These are phyloP conservation scores for Brenthis daphne DNA, from an alignment of 2,888 invertebrate species.

Conservation along the genomic window DNA sequence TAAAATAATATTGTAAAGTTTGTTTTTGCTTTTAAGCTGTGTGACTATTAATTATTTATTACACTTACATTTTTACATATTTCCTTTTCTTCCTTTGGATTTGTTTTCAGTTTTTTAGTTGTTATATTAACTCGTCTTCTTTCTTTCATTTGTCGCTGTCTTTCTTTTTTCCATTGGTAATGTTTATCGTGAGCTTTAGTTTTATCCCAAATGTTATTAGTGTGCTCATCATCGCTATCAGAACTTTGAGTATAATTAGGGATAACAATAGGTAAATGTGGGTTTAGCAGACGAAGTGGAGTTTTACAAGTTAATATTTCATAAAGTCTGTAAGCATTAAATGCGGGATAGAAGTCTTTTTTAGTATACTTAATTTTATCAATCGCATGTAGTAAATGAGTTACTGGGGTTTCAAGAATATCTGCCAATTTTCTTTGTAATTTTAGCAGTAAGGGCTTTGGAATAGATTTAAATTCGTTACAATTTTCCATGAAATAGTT, in stretches of 20 bases:
- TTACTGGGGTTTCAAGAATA: conserved; percentile 87
- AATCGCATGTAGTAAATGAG: conserved; percentile 86
- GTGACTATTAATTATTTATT: background rate
- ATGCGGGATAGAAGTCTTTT: conserved; percentile 84
- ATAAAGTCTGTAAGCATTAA: conserved; percentile 83
- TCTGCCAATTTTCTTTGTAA: conserved; percentile 86
- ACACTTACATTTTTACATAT: conserved; percentile 81
- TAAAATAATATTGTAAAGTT: too few relatives aligned
- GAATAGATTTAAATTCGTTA: conserved; percentile 88
- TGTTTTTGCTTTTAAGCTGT: too few relatives aligned
- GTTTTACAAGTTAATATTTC: conserved; percentile 82
- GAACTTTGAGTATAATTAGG: conserved; percentile 55
- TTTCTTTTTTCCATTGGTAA: conserved; percentile 66
- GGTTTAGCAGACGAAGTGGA: conserved; percentile 74
- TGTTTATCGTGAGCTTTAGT: conserved; percentile 77
- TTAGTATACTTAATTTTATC: conserved; percentile 85
- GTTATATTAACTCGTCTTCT: conserved; percentile 58
- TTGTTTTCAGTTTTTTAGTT: conserved; percentile 57
- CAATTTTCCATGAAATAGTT: conserved; percentile 89
- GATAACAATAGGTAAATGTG: conserved; percentile 57
- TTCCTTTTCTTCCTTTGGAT: conserved; percentile 67
- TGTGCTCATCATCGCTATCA: conserved; percentile 68
- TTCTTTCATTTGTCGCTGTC: conserved; percentile 65
- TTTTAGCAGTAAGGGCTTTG: conserved; percentile 82
- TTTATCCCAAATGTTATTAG: conserved; percentile 70